Base-by-base conservation (phyloP, 2,113 vertebrate species). In the Aptenodytes patagonicus region DNA sequence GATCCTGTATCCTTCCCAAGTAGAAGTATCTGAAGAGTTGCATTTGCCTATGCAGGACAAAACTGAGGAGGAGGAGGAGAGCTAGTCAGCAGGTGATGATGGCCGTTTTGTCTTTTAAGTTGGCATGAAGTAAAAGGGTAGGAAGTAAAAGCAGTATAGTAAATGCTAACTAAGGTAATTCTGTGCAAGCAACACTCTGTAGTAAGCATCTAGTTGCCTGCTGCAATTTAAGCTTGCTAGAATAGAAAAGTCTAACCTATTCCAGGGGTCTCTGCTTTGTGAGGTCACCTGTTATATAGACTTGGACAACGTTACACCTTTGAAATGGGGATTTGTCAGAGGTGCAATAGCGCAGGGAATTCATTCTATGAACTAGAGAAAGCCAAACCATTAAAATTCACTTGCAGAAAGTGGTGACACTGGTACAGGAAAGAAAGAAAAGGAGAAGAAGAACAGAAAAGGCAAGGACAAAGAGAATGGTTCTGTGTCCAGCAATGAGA, bases 401-500 rank as follows among this genome's bases (percentile, higher is more conserved):
- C 78, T 90, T 89, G 21, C 84, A 99, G 99, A 99, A 98, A 99
- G 97, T 89, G 96, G 97, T 92, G 99, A 99, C 12, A 97, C 98
- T 96, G 98, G 98, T 96, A 98, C 99, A 97, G 99, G 98, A 64
- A 99, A 99, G 95, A 99, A 99, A 92, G 99, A 99, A 93, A 99
- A 99, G 71, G 99, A 99, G 88, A 99, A 99, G 98, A 99, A 99
- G 97, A 99, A 99, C 76, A 98, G 99, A 78, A 99, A 99, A 97
- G 98, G 98, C 93, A 99, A 99, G 93, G 99, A 99, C 97, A 99
- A 99, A 97, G 99, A 99, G 97, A 99, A 99, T 94, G 99, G 99
- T 90, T 99, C 99, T n/a, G 98, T 98, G 93, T 98, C 98, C 85
- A 98, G 98, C 98, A 99, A 98, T 79, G 99, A 98, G 98, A 99